phyloP scores from a whole-genome alignment of 1,140 invertebrate genomes.

The Zaprionus ghesquierei region DNA sequence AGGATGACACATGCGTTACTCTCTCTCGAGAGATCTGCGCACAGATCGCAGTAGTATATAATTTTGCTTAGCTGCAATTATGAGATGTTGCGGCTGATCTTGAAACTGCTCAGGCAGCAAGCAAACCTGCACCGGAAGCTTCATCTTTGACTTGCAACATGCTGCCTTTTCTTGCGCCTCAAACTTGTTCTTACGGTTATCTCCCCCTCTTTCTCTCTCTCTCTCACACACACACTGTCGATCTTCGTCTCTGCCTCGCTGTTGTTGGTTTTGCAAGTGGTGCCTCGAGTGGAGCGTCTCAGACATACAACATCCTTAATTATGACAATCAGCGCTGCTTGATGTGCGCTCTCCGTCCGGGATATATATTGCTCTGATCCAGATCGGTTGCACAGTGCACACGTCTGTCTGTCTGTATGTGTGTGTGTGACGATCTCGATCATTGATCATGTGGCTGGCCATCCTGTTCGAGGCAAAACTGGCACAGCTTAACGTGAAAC shows the following conservation, averaged over 20 bases:
- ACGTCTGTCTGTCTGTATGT: constrained; percentile 33
- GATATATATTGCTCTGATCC: constrained; percentile 52
- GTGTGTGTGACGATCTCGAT: constrained; percentile 48
- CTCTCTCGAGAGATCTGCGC: constrained; percentile 27
- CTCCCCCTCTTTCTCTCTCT: background rate
- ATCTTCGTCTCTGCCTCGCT: background rate
- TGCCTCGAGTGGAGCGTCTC: constrained; percentile 62
- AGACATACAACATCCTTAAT: constrained; percentile 78
- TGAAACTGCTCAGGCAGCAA: constrained; percentile 38
- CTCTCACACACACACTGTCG: no score
- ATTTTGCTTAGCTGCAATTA: constrained; percentile 80
- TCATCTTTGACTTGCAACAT: constrained; percentile 4
- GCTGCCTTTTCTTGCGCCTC: background rate
- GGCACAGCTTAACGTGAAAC: constrained; percentile 56
- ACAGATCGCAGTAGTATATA: constrained; percentile 54
- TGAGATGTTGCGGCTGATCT: constrained; percentile 74
- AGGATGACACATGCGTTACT: constrained; percentile 49
- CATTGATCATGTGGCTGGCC: constrained; percentile 13
- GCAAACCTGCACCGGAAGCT: constrained; percentile 71
- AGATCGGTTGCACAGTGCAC: constrained; percentile 57
- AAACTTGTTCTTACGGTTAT: constrained; percentile 78
- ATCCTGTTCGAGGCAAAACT: constrained; percentile 25
- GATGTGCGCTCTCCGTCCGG: constrained; percentile 39
- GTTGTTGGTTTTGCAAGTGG: constrained; percentile 70
- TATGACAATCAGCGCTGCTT: constrained; percentile 77